Evolutionary conservation across 2,797 vertebrate genomes (phyloP).

Genomic region (Lophotriccus pileatus): DNA sequence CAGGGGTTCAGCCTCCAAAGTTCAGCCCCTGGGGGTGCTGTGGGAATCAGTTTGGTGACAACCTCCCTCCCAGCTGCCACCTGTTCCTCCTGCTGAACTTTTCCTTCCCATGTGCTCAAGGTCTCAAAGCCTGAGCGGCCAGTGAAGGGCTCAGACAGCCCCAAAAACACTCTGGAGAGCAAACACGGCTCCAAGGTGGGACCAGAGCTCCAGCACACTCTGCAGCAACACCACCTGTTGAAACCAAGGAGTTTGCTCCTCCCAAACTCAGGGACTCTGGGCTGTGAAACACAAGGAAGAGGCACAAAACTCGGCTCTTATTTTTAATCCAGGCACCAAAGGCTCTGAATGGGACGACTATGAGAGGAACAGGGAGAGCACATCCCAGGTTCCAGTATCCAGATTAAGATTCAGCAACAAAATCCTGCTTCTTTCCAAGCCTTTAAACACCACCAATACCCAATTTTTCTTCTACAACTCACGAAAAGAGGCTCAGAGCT

Average conservation of each 20-base stretch:
- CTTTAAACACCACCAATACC: background rate
- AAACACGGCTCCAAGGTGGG: fast-evolving
- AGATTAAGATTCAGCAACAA: background rate
- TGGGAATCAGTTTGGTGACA: fast-evolving
- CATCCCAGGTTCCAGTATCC: background rate
- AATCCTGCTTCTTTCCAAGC: background rate
- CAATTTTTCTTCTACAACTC: background rate
- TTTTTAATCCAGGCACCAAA: background rate
- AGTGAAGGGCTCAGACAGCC: background rate
- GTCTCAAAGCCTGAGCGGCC: background rate
- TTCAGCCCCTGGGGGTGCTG: background rate
- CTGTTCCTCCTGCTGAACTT: background rate
- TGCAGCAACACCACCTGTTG: background rate
- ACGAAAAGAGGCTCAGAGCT: background rate
- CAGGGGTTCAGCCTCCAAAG: fast-evolving
- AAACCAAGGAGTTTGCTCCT: background rate
- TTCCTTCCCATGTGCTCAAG: fast-evolving
- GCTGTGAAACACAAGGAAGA: background rate
- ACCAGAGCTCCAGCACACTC: background rate
- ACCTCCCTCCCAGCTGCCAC: background rate
- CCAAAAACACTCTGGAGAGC: background rate
- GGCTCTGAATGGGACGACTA: fast-evolving
- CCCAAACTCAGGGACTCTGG: background rate
- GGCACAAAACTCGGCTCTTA: background rate
- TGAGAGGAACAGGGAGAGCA: background rate